Percentiles rank a stretch among this genome's conserved stretches.
These are phyloP conservation scores for Nyctibius bracteatus DNA, from an alignment of 2,113 vertebrate genomes.

Conservation along the genomic window DNA sequence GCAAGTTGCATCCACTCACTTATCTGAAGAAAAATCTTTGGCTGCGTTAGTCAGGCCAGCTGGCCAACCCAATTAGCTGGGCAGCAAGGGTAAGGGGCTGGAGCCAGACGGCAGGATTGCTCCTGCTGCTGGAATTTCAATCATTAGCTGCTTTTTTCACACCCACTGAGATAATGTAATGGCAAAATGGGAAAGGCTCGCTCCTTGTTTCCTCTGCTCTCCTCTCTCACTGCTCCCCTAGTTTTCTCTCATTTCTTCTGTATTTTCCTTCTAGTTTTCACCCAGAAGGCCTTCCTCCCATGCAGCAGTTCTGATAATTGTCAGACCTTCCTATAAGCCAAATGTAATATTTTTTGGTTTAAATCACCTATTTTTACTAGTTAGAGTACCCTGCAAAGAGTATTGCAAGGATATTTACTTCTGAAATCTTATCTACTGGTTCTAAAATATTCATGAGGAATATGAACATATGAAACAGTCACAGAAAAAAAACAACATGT, in stretches of 20 bases:
- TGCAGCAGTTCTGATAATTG: neutral
- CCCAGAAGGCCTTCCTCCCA: neutral
- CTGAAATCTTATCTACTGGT: neutral
- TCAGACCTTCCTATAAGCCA: neutral
- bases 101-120: neutral
- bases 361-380: neutral
- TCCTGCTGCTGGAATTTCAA: neutral
- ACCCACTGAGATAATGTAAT: neutral
- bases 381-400: neutral
- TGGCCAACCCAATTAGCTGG: neutral
- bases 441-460: neutral
- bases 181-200: neutral
- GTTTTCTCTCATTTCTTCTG: neutral
- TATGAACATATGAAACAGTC: neutral
- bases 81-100: neutral
- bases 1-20: neutral
- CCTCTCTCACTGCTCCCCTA: neutral
- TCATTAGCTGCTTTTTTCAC: neutral
- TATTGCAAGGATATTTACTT: neutral
- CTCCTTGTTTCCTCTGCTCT: neutral
- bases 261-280: neutral
- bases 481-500: neutral
- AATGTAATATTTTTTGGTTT: neutral
- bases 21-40: neutral
- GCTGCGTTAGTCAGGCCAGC: neutral